Percentiles rank a stretch among this genome's conserved stretches.
Evolutionary conservation across 1,140 invertebrate species (phyloP).

Genomic region (Hyles vespertilio): DNA sequence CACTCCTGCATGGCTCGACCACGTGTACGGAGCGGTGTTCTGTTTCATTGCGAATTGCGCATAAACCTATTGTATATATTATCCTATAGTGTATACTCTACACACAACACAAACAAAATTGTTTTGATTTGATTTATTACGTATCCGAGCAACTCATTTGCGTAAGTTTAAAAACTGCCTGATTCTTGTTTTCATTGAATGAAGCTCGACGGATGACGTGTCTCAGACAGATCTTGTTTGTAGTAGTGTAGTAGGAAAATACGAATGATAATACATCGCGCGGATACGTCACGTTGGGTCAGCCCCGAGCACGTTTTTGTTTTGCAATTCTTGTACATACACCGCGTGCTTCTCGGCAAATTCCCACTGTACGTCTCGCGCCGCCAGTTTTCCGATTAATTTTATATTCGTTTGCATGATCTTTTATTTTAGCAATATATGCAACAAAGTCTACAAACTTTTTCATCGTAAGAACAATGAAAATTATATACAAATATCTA

Average conservation of each 20-base stretch:
- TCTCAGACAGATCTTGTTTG: neutral
- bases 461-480: too few relatives aligned
- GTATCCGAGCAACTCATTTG: neutral
- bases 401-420: too few relatives aligned
- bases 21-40: slow-evolving; percentile 6
- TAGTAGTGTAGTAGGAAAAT: slow-evolving; percentile 5
- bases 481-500: too few relatives aligned
- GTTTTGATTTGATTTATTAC: slow-evolving; percentile 3
- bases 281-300: slow-evolving; percentile 1
- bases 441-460: too few relatives aligned
- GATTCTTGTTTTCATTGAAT: slow-evolving; percentile 5
- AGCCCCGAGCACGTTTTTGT: slow-evolving; percentile 4
- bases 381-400: too few relatives aligned
- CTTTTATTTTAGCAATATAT: too few relatives aligned
- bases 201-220: slow-evolving; percentile 4
- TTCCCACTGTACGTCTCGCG: too few relatives aligned
- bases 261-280: neutral
- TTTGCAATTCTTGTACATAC: neutral
- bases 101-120: neutral
- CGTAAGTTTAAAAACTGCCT: neutral
- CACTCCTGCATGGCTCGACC: neutral
- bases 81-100: neutral
- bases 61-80: slow-evolving; percentile 5
- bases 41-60: slow-evolving; percentile 7
- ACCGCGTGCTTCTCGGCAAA: too few relatives aligned